These are phyloP conservation scores for Phyllopteryx taeniolatus DNA, from an alignment of 2,113 vertebrate genomes.

Conservation along the genomic window DNA sequence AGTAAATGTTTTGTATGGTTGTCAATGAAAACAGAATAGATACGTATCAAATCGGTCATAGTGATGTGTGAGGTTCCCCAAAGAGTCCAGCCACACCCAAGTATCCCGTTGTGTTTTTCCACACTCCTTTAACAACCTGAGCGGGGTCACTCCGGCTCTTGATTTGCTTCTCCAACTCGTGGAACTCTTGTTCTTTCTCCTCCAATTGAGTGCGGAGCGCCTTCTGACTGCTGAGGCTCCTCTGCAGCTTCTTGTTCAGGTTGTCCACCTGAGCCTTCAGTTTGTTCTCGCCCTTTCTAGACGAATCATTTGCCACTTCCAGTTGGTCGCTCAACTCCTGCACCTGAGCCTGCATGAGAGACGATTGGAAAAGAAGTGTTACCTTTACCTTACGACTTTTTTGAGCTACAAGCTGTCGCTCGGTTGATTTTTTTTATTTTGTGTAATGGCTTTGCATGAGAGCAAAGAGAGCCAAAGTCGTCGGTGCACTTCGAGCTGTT, in stretches of 20 bases:
- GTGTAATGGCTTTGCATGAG: no score
- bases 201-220: constrained; percentile 80
- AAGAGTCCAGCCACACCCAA: neutral
- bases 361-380: neutral
- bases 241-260: constrained; percentile 81
- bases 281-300: constrained; percentile 75
- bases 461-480: no score
- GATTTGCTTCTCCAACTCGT: constrained; percentile 81
- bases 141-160: constrained; percentile 78
- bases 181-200: constrained; percentile 79
- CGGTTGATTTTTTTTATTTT: no score
- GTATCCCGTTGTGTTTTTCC: neutral
- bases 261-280: constrained; percentile 76
- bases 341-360: constrained; percentile 70
- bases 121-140: constrained; percentile 75
- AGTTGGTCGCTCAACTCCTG: constrained; percentile 85
- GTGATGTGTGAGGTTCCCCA: neutral
- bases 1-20: no score
- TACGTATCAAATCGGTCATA: neutral
- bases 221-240: constrained; percentile 75
- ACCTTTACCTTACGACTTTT: neutral
- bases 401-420: no score
- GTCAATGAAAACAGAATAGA: no score
- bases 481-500: no score
- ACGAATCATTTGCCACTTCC: constrained; percentile 77